These are phyloP conservation scores for Miichthys miiuy DNA, from an alignment of 2,797 vertebrate genomes.

Conservation along the genomic window DNA sequence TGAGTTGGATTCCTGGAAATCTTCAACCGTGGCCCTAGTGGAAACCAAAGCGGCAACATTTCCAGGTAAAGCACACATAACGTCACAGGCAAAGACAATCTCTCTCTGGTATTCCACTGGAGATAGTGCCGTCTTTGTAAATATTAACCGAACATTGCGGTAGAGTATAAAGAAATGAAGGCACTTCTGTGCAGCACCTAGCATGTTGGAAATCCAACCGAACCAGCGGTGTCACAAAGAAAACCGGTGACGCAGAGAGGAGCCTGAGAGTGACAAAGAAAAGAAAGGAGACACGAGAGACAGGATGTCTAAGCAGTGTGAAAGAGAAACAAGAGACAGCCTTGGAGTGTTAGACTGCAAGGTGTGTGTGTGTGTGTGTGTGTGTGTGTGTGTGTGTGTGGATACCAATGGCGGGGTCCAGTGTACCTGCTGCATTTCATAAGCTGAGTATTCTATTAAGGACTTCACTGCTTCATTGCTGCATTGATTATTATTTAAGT, in stretches of 20 bases:
- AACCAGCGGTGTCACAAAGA: constrained; percentile 22
- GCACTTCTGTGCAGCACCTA: background rate
- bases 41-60: constrained; percentile 27
- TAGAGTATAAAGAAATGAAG: background rate
- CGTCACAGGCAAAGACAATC: background rate
- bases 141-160: background rate
- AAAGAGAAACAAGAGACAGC: constrained; percentile 51
- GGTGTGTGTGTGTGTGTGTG: constrained; percentile 11
- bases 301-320: constrained; percentile 26
- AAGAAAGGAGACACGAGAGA: constrained; percentile 34
- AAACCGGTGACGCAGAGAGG: background rate
- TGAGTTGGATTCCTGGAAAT: constrained; percentile 32
- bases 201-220: background rate
- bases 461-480: constrained; percentile 19
- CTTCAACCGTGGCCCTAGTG: background rate
- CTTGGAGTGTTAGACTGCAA: constrained; percentile 21
- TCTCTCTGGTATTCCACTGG: background rate
- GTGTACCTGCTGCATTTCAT: constrained; percentile 10
- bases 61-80: constrained; percentile 37
- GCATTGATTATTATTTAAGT: constrained; percentile 43
- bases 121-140: background rate
- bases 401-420: background rate
- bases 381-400: background rate
- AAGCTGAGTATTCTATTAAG: constrained; percentile 40
- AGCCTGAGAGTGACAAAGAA: constrained; percentile 25